Evolutionary conservation across 2,797 vertebrate genomes (phyloP).

Genomic region (Tamandua tetradactyla): DNA sequence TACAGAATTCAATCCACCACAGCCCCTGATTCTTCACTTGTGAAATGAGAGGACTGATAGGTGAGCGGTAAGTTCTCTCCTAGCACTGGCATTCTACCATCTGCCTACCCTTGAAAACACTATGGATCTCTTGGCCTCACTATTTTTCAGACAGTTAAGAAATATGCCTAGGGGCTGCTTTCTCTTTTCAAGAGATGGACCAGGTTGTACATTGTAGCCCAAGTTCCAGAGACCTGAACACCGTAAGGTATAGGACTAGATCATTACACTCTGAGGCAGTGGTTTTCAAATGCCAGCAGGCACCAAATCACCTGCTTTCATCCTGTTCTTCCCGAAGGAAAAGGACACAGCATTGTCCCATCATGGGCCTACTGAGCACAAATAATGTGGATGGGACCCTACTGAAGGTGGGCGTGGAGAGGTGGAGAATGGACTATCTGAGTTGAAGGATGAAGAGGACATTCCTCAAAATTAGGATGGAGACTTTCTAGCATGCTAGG

Average conservation of each 20-base stretch:
- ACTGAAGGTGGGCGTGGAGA: neutral
- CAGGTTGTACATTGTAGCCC: no score
- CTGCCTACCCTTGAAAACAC: neutral
- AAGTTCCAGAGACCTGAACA: neutral
- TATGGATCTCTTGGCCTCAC: neutral
- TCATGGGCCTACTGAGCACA: neutral
- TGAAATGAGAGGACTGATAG: neutral
- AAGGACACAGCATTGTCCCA: accelerated
- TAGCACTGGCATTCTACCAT: neutral
- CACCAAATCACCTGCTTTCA: neutral
- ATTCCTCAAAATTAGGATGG: neutral
- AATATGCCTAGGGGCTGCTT: neutral
- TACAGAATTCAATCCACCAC: no score
- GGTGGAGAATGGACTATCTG: neutral
- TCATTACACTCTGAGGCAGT: neutral
- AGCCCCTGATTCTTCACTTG: neutral
- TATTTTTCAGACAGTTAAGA: neutral
- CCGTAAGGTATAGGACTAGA: neutral
- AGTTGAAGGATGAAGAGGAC: neutral
- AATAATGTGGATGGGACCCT: neutral
- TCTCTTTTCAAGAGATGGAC: neutral
- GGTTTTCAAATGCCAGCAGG: neutral
- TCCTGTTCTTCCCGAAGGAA: neutral
- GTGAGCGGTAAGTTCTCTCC: neutral
- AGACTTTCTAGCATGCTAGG: neutral